Evolutionary conservation across 1,140 invertebrate species (phyloP).

Genomic region (Globodera ellingtonae): DNA sequence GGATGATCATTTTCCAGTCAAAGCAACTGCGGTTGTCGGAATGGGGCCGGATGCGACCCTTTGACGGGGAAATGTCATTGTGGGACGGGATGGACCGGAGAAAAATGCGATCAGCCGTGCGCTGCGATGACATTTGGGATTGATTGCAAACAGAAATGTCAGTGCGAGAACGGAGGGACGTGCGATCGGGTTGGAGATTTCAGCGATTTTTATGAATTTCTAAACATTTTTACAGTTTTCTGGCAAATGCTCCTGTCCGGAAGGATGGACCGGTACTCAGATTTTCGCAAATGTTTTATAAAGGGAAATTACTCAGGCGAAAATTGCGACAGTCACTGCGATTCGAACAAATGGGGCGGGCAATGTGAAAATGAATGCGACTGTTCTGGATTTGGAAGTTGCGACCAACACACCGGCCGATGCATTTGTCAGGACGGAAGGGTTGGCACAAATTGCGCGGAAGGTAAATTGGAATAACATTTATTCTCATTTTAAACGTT

Average conservation of each 20-base stretch:
- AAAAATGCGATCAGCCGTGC: conserved; percentile 64
- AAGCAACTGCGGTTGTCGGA: conserved; percentile 84
- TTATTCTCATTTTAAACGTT: not conserved
- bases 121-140: conserved; percentile 65
- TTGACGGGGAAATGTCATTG: conserved; percentile 81
- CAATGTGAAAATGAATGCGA: conserved; percentile 56
- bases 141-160: conserved; percentile 70
- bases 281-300: conserved; percentile 45
- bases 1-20: not conserved
- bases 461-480: conserved; percentile 38
- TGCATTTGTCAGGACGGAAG: conserved; percentile 61
- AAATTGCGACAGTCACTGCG: conserved; percentile 52
- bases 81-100: conserved; percentile 76
- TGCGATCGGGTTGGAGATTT: conserved; percentile 80
- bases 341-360: conserved; percentile 47
- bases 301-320: conserved; percentile 64
- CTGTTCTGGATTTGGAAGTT: conserved; percentile 53
- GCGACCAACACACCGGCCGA: conserved; percentile 59
- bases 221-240: conserved; percentile 21
- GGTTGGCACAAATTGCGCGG: conserved; percentile 58
- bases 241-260: conserved; percentile 83
- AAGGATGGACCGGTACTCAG: conserved; percentile 80
- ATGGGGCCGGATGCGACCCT: conserved; percentile 80
- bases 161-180: conserved; percentile 83
- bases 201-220: conserved; percentile 71